phyloP scores from a whole-genome alignment of 2,113 vertebrate species.

The Phocoena sinus region DNA sequence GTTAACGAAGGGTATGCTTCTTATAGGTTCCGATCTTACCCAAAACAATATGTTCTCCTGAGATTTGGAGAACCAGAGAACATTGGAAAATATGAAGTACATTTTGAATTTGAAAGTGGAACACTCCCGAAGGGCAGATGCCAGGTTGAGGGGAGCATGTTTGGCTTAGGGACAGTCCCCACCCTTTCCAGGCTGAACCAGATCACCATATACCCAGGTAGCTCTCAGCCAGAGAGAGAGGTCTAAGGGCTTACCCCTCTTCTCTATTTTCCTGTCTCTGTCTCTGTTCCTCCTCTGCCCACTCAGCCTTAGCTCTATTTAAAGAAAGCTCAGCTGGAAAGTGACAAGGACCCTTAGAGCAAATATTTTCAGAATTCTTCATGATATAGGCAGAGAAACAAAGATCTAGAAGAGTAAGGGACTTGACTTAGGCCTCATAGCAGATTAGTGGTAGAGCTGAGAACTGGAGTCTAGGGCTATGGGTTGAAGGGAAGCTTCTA shows the following conservation, averaged over 20 bases:
- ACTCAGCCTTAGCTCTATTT: neutral
- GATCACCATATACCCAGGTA: neutral
- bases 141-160: conserved; percentile 25
- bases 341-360: neutral
- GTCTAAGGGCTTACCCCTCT: neutral
- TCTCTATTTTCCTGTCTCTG: neutral
- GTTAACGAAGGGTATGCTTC: conserved; percentile 30
- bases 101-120: conserved; percentile 48
- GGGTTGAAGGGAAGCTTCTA: neutral
- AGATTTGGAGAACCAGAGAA: conserved; percentile 46
- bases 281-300: neutral
- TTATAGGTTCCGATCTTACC: conserved; percentile 30
- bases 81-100: conserved; percentile 57
- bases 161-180: neutral
- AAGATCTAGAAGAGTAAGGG: neutral
- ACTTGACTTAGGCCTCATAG: neutral
- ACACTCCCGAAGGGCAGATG: neutral
- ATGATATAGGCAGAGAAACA: neutral
- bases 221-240: neutral
- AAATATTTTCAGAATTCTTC: neutral
- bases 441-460: neutral
- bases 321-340: neutral
- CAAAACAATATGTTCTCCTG: conserved; percentile 48
- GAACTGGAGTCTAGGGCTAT: neutral
- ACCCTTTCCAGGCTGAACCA: neutral